Evolutionary conservation across 2,888 invertebrate genomes (phyloP).

Genomic region (Polyommatus iphigenia): DNA sequence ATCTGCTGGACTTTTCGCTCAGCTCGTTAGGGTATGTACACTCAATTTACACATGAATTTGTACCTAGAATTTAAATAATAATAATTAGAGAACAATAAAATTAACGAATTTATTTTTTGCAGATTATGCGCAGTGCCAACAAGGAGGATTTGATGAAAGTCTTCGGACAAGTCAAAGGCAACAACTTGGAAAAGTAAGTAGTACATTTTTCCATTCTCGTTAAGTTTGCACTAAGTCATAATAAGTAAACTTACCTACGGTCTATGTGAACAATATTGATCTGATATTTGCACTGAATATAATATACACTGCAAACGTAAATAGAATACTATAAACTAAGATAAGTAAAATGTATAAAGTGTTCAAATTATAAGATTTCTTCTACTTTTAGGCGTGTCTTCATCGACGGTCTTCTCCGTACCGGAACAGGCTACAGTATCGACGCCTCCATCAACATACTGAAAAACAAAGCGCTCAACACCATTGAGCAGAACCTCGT

Average conservation of each 20-base stretch:
- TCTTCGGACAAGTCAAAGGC: constrained; percentile 83
- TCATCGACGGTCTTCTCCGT: constrained; percentile 90
- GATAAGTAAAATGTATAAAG: too few relatives aligned
- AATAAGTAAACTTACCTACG: too few relatives aligned
- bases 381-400: constrained; percentile 80
- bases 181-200: constrained; percentile 80
- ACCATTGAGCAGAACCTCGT: constrained; percentile 81
- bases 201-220: background rate
- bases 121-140: constrained; percentile 83
- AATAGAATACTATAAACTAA: too few relatives aligned
- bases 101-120: constrained; percentile 49
- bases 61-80: background rate
- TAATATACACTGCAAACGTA: background rate
- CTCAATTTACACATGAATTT: background rate
- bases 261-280: too few relatives aligned
- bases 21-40: constrained; percentile 79
- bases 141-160: constrained; percentile 85
- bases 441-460: constrained; percentile 83
- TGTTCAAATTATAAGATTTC: too few relatives aligned
- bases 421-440: constrained; percentile 89
- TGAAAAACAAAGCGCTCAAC: constrained; percentile 83
- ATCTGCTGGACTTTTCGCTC: constrained; percentile 84
- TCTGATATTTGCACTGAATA: background rate
- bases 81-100: background rate
- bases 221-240: background rate